Evolutionary conservation across 2,888 invertebrate species (phyloP).

Genomic region (Athetis lepigone): DNA sequence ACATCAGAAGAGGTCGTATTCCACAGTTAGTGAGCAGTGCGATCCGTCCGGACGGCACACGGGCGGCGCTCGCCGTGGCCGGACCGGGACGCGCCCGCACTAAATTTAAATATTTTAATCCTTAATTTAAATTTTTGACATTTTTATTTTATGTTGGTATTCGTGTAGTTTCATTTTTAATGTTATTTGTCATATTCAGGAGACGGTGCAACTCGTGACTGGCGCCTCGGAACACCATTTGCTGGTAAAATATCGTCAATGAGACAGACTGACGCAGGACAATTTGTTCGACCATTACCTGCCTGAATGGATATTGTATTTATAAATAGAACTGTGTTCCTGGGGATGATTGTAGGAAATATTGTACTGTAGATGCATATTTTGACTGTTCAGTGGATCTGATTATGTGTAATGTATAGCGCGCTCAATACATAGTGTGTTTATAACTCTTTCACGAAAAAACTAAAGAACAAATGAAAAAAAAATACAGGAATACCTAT

Average conservation of each 20-base stretch:
- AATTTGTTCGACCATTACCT: constrained; percentile 60
- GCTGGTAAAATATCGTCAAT: constrained; percentile 74
- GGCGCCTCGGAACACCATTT: constrained; percentile 83
- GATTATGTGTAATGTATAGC: too few relatives aligned
- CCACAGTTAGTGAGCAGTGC: constrained; percentile 64
- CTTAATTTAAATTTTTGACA: constrained; percentile 91
- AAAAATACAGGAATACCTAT: too few relatives aligned
- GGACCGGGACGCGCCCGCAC: constrained; percentile 84
- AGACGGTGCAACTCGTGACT: constrained; percentile 81
- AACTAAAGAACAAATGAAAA: too few relatives aligned
- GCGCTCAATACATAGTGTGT: too few relatives aligned
- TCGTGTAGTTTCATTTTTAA: constrained; percentile 90
- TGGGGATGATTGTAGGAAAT: constrained; percentile 8
- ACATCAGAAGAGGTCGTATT: constrained; percentile 62
- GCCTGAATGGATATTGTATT: constrained; percentile 49
- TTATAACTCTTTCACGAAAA: too few relatives aligned
- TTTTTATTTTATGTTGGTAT: constrained; percentile 91
- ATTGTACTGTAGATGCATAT: background rate
- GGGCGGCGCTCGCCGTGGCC: constrained; percentile 67
- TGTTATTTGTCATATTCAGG: constrained; percentile 90
- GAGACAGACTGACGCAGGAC: constrained; percentile 61
- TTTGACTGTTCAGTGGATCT: constrained; percentile 8
- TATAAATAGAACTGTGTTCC: constrained; percentile 41
- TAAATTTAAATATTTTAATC: constrained; percentile 91
- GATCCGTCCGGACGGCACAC: constrained; percentile 60